Evolutionary conservation across 1,140 invertebrate species (phyloP), one percentile per base, ranked within the genome.

Genomic region (Zaprionus davidi): DNA sequence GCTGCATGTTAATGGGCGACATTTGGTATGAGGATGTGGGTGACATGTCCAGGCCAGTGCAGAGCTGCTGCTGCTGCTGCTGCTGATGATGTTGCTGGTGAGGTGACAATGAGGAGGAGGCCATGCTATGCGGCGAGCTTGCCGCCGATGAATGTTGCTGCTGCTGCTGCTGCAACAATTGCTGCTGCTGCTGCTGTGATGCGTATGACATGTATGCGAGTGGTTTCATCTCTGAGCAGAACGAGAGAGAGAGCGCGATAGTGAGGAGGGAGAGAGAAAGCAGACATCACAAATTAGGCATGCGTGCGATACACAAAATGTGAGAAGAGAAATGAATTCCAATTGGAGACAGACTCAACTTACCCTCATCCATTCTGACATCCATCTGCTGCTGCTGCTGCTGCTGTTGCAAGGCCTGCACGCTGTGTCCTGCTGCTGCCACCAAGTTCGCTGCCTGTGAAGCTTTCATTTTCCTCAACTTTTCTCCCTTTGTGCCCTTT

Each of bases 401-500:
- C 5, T 88, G 71, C 59, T 76, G 28, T 13, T 64, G 72, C 34
- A 79, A 55, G 71, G 44, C 20, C 22, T 26, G 24, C 24, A 66
- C 70, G 53, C 24, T 83, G 24, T 81, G 78, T 69, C 74, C 68
- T 24, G 46, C 44, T 34, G 57, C 78, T 3, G 49, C 41, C 26
- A 81, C 55, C 49, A 84, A 24, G 5, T 62, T 67, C 20, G 57
- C 44, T 2, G 66, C 67, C 49, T 77, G 38, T 9, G 68, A 56
- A 9, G n/a, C 17, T 26, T 84, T 76, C 57, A 81, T 76, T 62
- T 92, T 90, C 38, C 78, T 79, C 0, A 67, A 67, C 70, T 92
- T 92, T 57, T 92, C 90, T 20, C 79, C 69, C 59, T 87, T 92
- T 28, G 83, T 83, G 46, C 95, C 95, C 92, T 97, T 98, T 0